These are phyloP conservation scores for Steatornis caripensis DNA, from an alignment of 2,113 vertebrate genomes.

Conservation along the genomic window DNA sequence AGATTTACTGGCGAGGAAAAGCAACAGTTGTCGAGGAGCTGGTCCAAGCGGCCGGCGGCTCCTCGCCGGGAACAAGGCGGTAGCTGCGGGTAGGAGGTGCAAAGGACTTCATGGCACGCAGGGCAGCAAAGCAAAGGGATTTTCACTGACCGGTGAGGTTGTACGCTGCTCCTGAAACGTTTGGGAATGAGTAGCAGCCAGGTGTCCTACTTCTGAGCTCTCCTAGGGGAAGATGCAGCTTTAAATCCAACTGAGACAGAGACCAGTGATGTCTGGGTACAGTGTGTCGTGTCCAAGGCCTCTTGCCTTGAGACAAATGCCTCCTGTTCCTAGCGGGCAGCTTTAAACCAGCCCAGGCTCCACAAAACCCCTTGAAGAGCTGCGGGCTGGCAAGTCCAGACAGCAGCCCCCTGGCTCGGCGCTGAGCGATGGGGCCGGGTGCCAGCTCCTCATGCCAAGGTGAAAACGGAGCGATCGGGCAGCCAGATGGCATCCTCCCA, in stretches of 20 bases:
- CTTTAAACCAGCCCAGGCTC: not conserved
- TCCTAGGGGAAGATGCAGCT: not conserved
- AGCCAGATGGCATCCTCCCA: slow-evolving; percentile 40
- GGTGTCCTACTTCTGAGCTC: not conserved
- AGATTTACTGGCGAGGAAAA: not conserved
- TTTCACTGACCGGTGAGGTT: rapidly evolving
- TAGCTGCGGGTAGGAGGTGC: not conserved
- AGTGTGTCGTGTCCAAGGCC: rapidly evolving
- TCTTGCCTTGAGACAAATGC: not conserved
- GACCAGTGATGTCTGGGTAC: not conserved
- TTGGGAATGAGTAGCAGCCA: not conserved
- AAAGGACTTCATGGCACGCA: not conserved
- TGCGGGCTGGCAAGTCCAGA: not conserved
- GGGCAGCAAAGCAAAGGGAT: not conserved
- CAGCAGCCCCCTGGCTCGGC: not conserved
- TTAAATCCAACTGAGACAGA: rapidly evolving
- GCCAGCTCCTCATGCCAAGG: slow-evolving; percentile 20
- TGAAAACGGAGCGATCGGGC: not conserved
- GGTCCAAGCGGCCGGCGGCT: not conserved
- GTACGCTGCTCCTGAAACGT: not conserved
- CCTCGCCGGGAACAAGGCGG: not conserved
- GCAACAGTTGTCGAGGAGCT: slow-evolving; percentile 1
- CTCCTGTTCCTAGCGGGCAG: not conserved
- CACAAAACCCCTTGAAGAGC: not conserved
- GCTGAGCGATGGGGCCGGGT: not conserved